A percentile compares a stretch with the other conserved stretches of the same genome.
Conservation (phyloP, 2,113 vertebrate genomes). For the Neotoma lepida region DNA sequence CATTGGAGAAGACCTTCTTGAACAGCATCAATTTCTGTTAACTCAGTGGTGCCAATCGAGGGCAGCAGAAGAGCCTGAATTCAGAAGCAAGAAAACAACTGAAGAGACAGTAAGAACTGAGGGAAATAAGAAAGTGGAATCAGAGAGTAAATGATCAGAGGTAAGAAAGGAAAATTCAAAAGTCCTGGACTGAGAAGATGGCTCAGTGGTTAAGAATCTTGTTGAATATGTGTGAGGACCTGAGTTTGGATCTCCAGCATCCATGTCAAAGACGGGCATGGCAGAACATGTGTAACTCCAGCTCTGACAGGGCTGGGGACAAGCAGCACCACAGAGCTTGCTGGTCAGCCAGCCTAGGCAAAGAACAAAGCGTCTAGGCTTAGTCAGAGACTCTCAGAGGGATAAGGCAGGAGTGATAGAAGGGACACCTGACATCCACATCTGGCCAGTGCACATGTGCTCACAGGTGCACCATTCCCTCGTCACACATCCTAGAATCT, state of each 20-base stretch:
- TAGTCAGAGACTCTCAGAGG: background rate
- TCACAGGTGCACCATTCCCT: background rate
- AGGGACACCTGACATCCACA: background rate
- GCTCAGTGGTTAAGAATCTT: background rate
- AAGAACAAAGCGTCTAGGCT: too few relatives aligned
- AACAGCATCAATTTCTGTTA: background rate
- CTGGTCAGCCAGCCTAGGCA: background rate
- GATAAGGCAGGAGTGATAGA: background rate
- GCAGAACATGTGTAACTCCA: rapidly evolving
- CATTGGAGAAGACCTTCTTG: background rate
- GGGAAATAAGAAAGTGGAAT: background rate
- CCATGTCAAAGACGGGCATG: background rate
- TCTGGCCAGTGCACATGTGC: background rate
- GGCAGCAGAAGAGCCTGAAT: background rate
- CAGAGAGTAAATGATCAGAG: background rate
- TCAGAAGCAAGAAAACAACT: background rate
- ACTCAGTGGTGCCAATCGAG: background rate
- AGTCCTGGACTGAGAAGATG: background rate
- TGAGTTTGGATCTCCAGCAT: background rate
- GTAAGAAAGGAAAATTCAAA: background rate
- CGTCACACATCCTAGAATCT: background rate
- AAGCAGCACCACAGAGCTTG: background rate
- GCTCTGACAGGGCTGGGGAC: background rate
- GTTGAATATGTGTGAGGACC: background rate
- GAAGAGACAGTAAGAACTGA: background rate